Evolutionary conservation across 1,140 invertebrate species (phyloP).

Genomic region (Sipha flava): DNA sequence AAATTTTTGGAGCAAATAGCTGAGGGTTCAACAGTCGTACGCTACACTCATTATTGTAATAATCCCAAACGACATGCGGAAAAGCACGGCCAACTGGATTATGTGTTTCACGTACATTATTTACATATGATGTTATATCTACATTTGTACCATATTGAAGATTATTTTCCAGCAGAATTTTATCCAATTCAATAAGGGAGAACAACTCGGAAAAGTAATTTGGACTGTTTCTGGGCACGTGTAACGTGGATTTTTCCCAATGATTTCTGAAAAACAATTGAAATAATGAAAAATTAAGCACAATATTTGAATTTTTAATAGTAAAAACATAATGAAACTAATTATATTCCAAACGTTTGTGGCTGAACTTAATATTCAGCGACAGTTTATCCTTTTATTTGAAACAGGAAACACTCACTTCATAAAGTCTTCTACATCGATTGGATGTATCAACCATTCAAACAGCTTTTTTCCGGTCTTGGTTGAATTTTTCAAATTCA

Average conservation of each 20-base stretch:
- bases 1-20: constrained; percentile 58
- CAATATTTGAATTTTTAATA: not conserved
- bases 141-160: constrained; percentile 78
- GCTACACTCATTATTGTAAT: constrained; percentile 82
- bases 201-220: constrained; percentile 67
- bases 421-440: constrained; percentile 56
- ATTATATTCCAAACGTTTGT: not conserved
- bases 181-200: constrained; percentile 65
- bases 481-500: constrained; percentile 1
- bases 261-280: constrained; percentile 43
- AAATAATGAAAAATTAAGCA: not conserved
- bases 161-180: constrained; percentile 63
- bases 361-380: not conserved
- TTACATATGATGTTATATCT: constrained; percentile 76
- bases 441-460: constrained; percentile 61
- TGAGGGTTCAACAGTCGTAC: constrained; percentile 90
- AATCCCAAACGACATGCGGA: constrained; percentile 81
- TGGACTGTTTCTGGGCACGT: constrained; percentile 55
- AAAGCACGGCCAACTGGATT: constrained; percentile 70
- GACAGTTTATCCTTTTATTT: too few relatives aligned
- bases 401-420: constrained; percentile 41
- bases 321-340: not conserved
- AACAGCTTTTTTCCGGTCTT: constrained; percentile 46
- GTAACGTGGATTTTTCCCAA: constrained; percentile 75
- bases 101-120: constrained; percentile 72